Percentiles rank a stretch among this genome's conserved stretches.
phyloP scores from a whole-genome alignment of 1,140 invertebrate genomes.

The Reticulitermes speratus region DNA sequence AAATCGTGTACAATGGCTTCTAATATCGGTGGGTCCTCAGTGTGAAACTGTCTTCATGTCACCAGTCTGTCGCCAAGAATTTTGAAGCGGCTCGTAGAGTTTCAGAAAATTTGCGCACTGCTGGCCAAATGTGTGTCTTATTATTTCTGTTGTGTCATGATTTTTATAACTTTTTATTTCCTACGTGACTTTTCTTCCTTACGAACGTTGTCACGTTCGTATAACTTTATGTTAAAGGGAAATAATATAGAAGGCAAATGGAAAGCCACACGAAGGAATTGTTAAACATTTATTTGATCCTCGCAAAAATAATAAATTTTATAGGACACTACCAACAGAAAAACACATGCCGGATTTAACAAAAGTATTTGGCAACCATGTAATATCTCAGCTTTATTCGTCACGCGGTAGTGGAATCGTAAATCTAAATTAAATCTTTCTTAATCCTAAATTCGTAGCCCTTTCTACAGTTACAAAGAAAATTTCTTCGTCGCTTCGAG shows the following conservation, averaged over 20 bases:
- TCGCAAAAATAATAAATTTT: neutral
- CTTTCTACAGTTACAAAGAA: neutral
- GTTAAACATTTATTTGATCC: neutral
- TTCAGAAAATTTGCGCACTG: too few species aligned
- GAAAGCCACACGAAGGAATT: neutral
- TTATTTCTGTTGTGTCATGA: too few species aligned
- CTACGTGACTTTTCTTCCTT: too few species aligned
- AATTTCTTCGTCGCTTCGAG: neutral
- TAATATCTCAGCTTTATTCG: neutral
- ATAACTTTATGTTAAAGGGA: too few species aligned
- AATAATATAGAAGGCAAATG: neutral
- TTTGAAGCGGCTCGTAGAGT: too few species aligned
- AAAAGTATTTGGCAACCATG: neutral
- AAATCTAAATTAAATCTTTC: neutral
- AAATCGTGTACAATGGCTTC: too few species aligned
- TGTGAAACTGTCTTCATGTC: too few species aligned
- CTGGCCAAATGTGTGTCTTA: too few species aligned
- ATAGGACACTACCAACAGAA: neutral
- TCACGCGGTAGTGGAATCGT: neutral
- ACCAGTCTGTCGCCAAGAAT: too few species aligned
- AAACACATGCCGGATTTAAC: neutral
- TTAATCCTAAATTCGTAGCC: neutral
- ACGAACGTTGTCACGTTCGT: too few species aligned
- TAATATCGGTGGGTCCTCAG: too few species aligned
- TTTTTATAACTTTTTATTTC: too few species aligned